Base-by-base conservation (phyloP, 2,888 invertebrate genomes). In the Osedax frankpressi region DNA sequence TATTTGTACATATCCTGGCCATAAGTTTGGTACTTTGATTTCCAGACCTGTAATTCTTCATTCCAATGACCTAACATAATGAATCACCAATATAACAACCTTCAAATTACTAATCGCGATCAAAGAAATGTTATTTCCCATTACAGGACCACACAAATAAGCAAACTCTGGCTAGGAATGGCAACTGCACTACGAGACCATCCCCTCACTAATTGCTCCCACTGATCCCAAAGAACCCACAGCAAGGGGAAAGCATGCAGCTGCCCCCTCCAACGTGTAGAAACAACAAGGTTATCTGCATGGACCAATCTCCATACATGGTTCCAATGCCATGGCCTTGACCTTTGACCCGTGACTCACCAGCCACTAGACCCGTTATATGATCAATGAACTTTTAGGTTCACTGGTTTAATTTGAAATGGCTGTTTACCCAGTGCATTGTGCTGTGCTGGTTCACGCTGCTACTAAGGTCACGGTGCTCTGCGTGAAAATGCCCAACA, bases 241-340 rank as follows among this genome's bases (percentile, higher is more conserved):
- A 65, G n/a, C 25, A 0, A 0, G 24, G 65, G 65, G 14, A 65
- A 65, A 65, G 65, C 65, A 65, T 65, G 65, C 65, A 65, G 65
- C 65, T 65, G 65, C 25, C 65, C n/a, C n/a, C 65, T 65, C 24
- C 65, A 65, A 19, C 1, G n/a, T 24, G 25, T 65, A 19, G 65
- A 19, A 65, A 65, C 65, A 65, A 65, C 65, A 65, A 65, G 65
- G 65, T 65, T 65, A n/a, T 65, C 65, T 65, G 19, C 24, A 24
- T 2, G 25, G 65, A 65, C 65, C 65, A 65, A n/a, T 65, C 65
- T 65, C 65, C 65, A 65, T 65, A 65, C 25, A 2, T 65, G 65
- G 65, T 65, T 65, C 25, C 25, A 62, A 62, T 1, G 6, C 3
- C 63, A 65, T n/a, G 65, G 24, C 2, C 65, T 2, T 65, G 25